These are phyloP conservation scores for Alviniconcha marisindica DNA, from an alignment of 1,140 invertebrate genomes.

Conservation along the genomic window DNA sequence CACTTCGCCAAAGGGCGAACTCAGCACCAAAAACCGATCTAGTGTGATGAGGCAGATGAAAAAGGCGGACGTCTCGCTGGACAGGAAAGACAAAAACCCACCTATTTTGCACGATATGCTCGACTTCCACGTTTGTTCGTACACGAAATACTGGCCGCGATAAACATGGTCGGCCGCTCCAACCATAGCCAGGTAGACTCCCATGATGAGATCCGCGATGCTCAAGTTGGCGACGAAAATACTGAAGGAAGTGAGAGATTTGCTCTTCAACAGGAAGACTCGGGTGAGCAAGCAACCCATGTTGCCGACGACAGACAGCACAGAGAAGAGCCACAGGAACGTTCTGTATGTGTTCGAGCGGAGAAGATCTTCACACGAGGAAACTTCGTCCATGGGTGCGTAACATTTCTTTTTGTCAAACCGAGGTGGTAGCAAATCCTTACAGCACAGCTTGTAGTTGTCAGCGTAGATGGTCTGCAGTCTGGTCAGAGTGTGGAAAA, in stretches of 20 bases:
- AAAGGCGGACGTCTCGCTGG: background rate
- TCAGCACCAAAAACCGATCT: background rate
- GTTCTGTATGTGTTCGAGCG: background rate
- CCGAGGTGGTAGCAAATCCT: background rate
- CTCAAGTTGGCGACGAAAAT: background rate
- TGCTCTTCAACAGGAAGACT: background rate
- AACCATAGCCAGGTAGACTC: background rate
- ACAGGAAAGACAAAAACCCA: background rate
- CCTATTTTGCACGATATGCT: background rate
- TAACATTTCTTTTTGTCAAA: background rate
- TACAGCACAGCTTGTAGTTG: constrained; percentile 51
- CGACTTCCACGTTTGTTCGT: background rate
- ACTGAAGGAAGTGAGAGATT: background rate
- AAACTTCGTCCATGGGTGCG: background rate
- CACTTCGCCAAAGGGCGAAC: background rate
- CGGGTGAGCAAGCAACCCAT: background rate
- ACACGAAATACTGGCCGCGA: background rate
- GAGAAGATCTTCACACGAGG: background rate
- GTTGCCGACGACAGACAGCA: background rate
- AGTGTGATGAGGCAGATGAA: background rate
- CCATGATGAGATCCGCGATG: background rate
- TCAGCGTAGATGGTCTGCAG: constrained; percentile 43
- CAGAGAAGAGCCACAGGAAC: background rate
- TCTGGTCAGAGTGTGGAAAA: constrained; percentile 27
- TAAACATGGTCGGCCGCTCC: background rate